These are phyloP conservation scores for Cavia porcellus DNA, from an alignment of 2,113 vertebrate species.

Conservation along the genomic window DNA sequence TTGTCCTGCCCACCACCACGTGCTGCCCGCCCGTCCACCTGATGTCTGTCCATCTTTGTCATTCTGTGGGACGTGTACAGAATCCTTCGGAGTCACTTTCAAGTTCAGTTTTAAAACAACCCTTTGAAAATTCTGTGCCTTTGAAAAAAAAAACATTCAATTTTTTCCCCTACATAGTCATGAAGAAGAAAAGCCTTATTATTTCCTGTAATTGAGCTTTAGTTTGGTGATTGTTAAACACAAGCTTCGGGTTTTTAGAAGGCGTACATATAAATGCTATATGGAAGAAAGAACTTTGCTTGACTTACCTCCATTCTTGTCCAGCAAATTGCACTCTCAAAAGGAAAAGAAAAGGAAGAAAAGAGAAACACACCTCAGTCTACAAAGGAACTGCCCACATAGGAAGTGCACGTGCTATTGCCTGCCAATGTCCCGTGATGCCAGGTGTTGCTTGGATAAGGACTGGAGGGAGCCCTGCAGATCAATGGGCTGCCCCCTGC, in stretches of 20 bases:
- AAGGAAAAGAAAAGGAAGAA: neutral
- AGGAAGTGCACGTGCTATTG: fast-evolving
- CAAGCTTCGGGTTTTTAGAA: neutral
- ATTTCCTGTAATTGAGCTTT: neutral
- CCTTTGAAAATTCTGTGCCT: neutral
- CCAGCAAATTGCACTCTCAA: neutral
- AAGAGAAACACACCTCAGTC: neutral
- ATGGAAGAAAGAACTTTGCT: slow-evolving; percentile 10
- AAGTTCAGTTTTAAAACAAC: neutral
- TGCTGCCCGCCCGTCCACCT: neutral
- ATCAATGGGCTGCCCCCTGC: neutral
- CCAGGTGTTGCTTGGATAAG: neutral
- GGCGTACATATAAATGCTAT: neutral
- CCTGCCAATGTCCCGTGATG: neutral
- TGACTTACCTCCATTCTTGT: neutral
- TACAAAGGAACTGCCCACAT: fast-evolving
- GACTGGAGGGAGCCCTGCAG: neutral
- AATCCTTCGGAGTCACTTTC: neutral
- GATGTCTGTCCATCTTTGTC: neutral
- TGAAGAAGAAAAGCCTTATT: neutral
- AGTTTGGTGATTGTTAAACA: neutral
- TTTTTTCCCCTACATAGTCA: neutral
- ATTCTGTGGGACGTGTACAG: neutral
- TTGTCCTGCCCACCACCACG: fast-evolving
- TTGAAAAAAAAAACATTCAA: neutral